Evolutionary conservation across 2,113 vertebrate genomes (phyloP).

Genomic region (Hypomesus transpacificus): DNA sequence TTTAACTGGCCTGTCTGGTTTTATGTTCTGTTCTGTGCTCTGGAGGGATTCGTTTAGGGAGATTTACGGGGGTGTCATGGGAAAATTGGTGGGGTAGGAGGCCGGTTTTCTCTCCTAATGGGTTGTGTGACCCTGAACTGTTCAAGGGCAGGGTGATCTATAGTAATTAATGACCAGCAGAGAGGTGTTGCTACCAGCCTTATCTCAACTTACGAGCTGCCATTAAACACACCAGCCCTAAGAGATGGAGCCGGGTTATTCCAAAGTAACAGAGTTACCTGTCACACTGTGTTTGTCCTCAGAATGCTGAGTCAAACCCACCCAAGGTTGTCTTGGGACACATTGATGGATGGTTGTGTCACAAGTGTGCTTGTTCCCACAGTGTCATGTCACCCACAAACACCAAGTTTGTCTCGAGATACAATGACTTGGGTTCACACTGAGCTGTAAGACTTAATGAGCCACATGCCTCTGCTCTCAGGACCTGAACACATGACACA

Average conservation of each 20-base stretch:
- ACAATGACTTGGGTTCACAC: constrained; percentile 11
- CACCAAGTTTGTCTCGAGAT: constrained; percentile 34
- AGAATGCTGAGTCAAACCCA: constrained; percentile 8
- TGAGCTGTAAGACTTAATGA: constrained; percentile 32
- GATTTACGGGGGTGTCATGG: constrained; percentile 55
- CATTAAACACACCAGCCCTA: constrained; percentile 40
- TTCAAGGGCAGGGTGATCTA: constrained; percentile 41
- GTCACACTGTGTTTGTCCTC: constrained; percentile 1
- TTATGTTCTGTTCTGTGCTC: constrained; percentile 24
- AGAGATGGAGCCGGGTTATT: constrained; percentile 12
- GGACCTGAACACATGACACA: constrained; percentile 23
- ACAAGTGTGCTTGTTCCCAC: constrained; percentile 35
- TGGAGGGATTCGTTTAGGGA: constrained; percentile 29
- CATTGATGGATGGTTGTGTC: constrained; percentile 45
- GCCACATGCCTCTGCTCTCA: constrained; percentile 28
- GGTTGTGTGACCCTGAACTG: constrained; percentile 36
- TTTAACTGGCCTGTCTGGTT: constrained; percentile 20
- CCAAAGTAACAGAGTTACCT: constrained; percentile 20
- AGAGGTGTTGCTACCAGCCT: constrained; percentile 22
- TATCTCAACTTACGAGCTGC: constrained; percentile 40
- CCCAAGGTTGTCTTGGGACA: constrained; percentile 48
- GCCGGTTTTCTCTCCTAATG: constrained; percentile 48
- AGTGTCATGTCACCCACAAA: constrained; percentile 45
- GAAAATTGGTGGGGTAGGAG: constrained; percentile 41
- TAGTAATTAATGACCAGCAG: constrained; percentile 45